Base-by-base conservation (phyloP, 2,797 vertebrate species). In the Holocentrus rufus region DNA sequence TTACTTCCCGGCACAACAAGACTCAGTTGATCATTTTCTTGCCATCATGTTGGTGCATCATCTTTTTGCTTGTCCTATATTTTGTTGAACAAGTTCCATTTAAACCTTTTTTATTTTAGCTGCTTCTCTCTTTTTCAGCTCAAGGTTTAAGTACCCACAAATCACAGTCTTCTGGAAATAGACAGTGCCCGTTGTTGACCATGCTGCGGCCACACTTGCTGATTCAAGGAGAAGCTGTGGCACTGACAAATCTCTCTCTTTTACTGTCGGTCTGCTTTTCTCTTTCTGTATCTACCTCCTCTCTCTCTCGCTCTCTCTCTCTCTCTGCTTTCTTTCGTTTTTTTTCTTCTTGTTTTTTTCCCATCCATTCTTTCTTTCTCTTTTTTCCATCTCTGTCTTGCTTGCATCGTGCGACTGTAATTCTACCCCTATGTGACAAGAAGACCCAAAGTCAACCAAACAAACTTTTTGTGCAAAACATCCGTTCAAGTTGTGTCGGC, bases 161-260 rank as follows among this genome's bases (percentile, higher is more conserved):
- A 94, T 92, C 87, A 92, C 86, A 92, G 86, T 82, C 79, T 88
- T 83, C 91, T 91, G 82, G 72, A 94, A 93, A 93, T 93, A 94
- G 91, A 87, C 87, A 74, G 83, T 91, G 87, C 85, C 90, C 66
- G 80, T 77, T 60, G 82, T 87, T 88, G 87, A 91, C 89, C 90
- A 83, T 88, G 86, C 88, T 90, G 79, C 72, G 84, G 87, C 78
- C 86, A 80, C 81, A 85, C 87, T 92, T 86, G 87, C 88, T 89
- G 86, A 90, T 90, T 93, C 85, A 83, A 88, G 82, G 78, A 90
- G 87, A 90, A 83, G 85, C 85, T 79, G 79, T 82, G 84, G 85
- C 89, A 86, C 76, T 82, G 83, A 76, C 79, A 87, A 69, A 77
- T 78, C 64, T 81, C 77, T 74, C 65, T 76, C 65, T 80, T 65